Evolutionary conservation across 2,113 vertebrate species (phyloP).

Genomic region (Micronisus gabar): DNA sequence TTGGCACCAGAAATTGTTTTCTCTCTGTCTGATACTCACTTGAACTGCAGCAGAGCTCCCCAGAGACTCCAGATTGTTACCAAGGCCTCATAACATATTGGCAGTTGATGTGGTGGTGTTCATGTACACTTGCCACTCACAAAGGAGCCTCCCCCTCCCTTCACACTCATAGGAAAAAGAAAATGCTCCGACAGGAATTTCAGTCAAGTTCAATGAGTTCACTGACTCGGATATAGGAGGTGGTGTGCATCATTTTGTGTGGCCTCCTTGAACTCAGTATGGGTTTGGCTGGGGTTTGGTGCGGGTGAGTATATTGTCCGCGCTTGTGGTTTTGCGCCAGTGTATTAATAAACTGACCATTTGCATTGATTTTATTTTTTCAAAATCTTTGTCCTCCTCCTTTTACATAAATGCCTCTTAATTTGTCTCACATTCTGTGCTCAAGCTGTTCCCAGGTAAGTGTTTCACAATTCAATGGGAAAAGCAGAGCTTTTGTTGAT

Average conservation of each 20-base stretch:
- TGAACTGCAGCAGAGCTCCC: conserved; percentile 93
- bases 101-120: conserved; percentile 94
- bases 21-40: conserved; percentile 97
- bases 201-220: conserved; percentile 68
- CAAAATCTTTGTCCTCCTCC: not conserved
- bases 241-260: not conserved
- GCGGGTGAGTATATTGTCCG: not conserved
- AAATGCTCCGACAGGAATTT: conserved; percentile 69
- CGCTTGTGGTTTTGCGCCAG: not conserved
- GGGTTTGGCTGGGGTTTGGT: not conserved
- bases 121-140: conserved; percentile 96
- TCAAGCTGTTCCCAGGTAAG: conserved; percentile 40
- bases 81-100: conserved; percentile 97
- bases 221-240: conserved; percentile 12
- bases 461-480: not conserved
- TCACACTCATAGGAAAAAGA: conserved; percentile 61
- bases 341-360: not conserved
- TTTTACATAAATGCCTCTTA: not conserved
- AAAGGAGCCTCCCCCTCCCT: conserved; percentile 67
- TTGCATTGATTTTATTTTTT: not conserved
- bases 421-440: not conserved
- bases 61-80: conserved; percentile 94
- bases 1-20: conserved; percentile 99
- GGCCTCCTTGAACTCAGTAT: not conserved
- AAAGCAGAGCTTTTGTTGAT: conserved; percentile 22